Evolutionary conservation across 2,113 vertebrate species (phyloP).

Genomic region (Alectura lathami): DNA sequence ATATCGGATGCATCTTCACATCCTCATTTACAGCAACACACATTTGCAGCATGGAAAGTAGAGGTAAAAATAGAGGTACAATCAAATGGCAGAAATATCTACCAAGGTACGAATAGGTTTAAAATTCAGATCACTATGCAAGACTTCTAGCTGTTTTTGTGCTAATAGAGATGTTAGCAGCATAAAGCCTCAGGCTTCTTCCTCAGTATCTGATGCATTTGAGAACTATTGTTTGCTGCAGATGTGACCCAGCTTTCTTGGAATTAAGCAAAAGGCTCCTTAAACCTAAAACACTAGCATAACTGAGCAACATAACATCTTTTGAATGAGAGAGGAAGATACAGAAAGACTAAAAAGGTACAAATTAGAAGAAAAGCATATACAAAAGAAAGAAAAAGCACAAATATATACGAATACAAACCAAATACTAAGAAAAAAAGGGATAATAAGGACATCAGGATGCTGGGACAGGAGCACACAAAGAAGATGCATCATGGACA

Average conservation of each 20-base stretch:
- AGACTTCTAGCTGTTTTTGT: not conserved
- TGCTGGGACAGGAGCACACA: rapidly evolving
- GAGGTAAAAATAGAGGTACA: not conserved
- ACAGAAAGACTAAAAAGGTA: not conserved
- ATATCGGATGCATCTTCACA: not conserved
- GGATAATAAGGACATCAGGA: not conserved
- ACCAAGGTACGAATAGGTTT: not conserved
- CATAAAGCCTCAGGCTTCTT: not conserved
- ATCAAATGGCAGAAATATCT: not conserved
- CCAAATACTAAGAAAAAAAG: not conserved
- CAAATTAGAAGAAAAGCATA: not conserved
- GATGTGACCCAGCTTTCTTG: slow-evolving; percentile 10
- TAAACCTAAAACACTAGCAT: not conserved
- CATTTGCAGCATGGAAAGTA: no score
- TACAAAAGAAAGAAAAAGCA: not conserved
- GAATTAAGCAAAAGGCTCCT: not conserved
- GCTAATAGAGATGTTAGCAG: not conserved
- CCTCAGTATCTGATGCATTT: not conserved
- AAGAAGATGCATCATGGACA: not conserved
- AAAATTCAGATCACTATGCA: slow-evolving; percentile 13
- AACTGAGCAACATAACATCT: not conserved
- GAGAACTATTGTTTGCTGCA: not conserved
- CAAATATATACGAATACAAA: not conserved
- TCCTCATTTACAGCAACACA: not conserved
- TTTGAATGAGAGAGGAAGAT: not conserved